Conservation (phyloP, 2,797 vertebrate genomes). For the Leptoclinus maculatus region DNA sequence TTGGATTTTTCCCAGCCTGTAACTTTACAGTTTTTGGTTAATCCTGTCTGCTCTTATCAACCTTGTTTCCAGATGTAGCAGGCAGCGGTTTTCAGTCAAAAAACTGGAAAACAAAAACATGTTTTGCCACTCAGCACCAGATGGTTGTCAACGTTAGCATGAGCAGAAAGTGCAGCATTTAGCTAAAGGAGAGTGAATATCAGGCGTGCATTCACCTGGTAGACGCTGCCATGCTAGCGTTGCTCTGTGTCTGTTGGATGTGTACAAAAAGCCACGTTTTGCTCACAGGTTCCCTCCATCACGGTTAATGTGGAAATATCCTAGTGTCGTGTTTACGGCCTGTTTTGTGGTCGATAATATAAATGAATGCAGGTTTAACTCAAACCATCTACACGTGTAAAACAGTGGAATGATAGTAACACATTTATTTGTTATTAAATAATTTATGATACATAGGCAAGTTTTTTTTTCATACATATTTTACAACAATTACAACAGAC, state of each 20-base stretch:
- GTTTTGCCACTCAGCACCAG: not conserved
- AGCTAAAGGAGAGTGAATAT: not conserved
- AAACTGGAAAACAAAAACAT: not conserved
- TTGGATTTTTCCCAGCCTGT: not conserved
- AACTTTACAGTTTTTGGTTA: not conserved
- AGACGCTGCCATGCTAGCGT: not conserved
- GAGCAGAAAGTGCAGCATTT: not conserved
- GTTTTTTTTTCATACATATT: slow-evolving; percentile 49
- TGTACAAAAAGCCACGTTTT: not conserved
- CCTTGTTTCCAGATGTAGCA: not conserved
- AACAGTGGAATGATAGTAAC: not conserved
- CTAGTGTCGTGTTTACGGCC: not conserved
- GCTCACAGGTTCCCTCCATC: not conserved
- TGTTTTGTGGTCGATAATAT: not conserved
- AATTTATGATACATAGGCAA: slow-evolving; percentile 50
- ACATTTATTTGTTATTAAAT: slow-evolving; percentile 70
- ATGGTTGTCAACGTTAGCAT: not conserved
- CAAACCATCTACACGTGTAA: not conserved
- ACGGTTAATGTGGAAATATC: not conserved
- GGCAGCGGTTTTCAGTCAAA: not conserved
- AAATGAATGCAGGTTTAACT: not conserved
- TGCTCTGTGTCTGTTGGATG: not conserved
- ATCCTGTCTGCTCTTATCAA: not conserved
- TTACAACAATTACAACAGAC: slow-evolving; percentile 51
- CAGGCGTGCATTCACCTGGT: not conserved